These are phyloP conservation scores for Trypoxylon attenuatum DNA, from an alignment of 2,888 invertebrate species.

Conservation along the genomic window DNA sequence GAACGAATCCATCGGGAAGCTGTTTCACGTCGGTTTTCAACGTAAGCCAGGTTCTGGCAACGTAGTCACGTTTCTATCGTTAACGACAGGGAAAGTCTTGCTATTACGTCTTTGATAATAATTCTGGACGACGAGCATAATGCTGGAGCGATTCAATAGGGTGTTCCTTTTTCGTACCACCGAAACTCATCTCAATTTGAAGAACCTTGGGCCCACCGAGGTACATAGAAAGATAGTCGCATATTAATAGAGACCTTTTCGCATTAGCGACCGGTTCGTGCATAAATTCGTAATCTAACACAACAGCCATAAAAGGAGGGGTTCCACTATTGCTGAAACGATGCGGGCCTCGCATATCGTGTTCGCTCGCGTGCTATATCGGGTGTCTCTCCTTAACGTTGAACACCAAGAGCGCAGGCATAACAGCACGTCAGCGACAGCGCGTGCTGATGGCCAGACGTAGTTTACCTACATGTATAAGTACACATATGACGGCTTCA, in stretches of 20 bases:
- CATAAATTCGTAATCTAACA: too few species aligned
- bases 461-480: too few species aligned
- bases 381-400: too few species aligned
- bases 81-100: constrained; percentile 35
- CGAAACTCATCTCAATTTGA: neutral
- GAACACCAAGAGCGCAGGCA: too few species aligned
- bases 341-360: too few species aligned
- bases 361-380: too few species aligned
- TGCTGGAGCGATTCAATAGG: neutral
- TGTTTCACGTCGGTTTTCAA: constrained; percentile 28
- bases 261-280: too few species aligned
- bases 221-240: too few species aligned
- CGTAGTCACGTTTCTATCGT: constrained; percentile 59
- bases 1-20: neutral
- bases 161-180: neutral
- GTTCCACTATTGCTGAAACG: too few species aligned
- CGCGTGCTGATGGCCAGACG: constrained; percentile 7
- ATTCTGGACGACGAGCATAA: constrained; percentile 9
- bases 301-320: too few species aligned
- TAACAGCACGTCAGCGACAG: neutral
- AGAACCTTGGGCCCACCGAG: too few species aligned
- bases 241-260: too few species aligned
- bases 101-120: constrained; percentile 14
- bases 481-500: constrained; percentile 14
- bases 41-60: constrained; percentile 31